Conservation (phyloP, 2,113 vertebrate species). For the Tichodroma muraria region DNA sequence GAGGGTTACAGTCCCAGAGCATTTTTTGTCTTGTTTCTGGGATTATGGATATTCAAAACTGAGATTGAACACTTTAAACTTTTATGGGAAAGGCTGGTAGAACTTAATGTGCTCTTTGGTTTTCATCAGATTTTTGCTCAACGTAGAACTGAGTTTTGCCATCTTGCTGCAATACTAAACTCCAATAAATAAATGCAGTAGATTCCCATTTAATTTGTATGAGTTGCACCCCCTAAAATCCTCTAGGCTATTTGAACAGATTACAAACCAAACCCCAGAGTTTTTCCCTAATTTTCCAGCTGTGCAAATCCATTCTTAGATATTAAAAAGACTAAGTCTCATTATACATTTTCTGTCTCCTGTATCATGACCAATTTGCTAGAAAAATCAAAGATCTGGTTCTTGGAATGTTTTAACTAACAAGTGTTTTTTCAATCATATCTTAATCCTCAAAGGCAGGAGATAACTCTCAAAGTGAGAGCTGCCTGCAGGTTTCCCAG, state of each 20-base stretch:
- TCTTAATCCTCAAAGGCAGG: not conserved
- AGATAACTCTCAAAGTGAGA: not conserved
- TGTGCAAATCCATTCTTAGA: not conserved
- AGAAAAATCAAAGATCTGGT: not conserved
- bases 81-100: not conserved
- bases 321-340: not conserved
- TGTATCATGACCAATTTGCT: not conserved
- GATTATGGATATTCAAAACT: not conserved
- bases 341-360: not conserved
- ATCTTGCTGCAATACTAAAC: not conserved
- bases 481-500: not conserved
- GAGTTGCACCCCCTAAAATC: not conserved
- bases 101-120: not conserved
- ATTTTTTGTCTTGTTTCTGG: not conserved
- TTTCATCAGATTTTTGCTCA: not conserved
- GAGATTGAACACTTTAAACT: not conserved
- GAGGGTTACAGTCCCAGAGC: not conserved
- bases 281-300: not conserved
- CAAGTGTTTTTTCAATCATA: not conserved
- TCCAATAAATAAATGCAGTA: not conserved
- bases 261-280: not conserved
- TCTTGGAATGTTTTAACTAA: not conserved
- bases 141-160: not conserved
- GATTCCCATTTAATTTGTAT: conserved; percentile 8
- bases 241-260: conserved; percentile 9